Percentiles rank a stretch among this genome's conserved stretches.
Evolutionary conservation across 2,113 vertebrate genomes (phyloP).

Genomic region (Casuarius casuarius): DNA sequence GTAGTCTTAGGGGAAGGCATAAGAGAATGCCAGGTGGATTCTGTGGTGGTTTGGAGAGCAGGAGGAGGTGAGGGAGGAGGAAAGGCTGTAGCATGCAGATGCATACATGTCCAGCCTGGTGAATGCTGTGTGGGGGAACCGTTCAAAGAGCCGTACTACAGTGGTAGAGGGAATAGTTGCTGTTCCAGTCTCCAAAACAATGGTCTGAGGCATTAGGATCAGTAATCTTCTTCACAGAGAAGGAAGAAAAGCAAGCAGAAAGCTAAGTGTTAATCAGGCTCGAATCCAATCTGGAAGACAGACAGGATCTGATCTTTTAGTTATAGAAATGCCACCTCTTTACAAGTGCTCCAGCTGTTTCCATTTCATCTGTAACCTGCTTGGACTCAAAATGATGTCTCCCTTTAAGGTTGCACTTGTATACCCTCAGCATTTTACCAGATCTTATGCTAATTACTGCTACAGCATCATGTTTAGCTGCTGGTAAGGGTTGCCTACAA

Average conservation of each 20-base stretch:
- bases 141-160: accelerated
- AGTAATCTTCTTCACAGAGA: neutral
- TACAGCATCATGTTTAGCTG: neutral
- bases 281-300: neutral
- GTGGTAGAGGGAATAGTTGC: neutral
- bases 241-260: neutral
- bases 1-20: neutral
- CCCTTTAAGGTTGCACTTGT: neutral
- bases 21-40: neutral
- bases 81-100: neutral
- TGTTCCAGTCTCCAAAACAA: neutral
- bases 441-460: neutral
- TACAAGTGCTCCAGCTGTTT: neutral
- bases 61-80: neutral
- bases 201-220: accelerated
- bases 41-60: neutral
- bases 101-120: neutral
- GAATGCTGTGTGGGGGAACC: neutral
- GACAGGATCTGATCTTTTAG: neutral
- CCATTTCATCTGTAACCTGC: neutral
- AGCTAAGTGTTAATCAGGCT: neutral
- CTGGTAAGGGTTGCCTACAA: neutral
- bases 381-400: neutral
- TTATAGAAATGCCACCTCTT: neutral
- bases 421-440: neutral